A percentile compares a stretch with the other conserved stretches of the same genome.
These are phyloP conservation scores for Drosophila kepulauana DNA, from an alignment of 1,140 invertebrate species.

Conservation along the genomic window DNA sequence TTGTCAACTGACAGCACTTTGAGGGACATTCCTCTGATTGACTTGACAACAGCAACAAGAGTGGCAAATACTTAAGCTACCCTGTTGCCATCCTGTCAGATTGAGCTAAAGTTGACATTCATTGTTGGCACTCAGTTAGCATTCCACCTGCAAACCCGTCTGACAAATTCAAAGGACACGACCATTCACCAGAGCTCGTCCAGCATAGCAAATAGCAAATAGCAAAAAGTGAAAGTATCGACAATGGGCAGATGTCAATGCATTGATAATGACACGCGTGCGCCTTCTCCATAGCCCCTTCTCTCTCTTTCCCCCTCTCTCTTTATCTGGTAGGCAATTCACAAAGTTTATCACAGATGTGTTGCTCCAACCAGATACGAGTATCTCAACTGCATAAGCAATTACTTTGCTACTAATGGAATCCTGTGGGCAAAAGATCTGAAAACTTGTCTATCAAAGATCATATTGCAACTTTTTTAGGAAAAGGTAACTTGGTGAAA, in stretches of 20 bases:
- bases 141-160: slow-evolving; percentile 28
- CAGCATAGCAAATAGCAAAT: slow-evolving; percentile 31
- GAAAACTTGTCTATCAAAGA: background rate
- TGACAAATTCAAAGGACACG: slow-evolving; percentile 20
- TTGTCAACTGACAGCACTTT: slow-evolving; percentile 19
- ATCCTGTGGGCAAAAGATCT: background rate
- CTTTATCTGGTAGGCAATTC: background rate
- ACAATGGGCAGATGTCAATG: slow-evolving; percentile 64
- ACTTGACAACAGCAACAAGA: slow-evolving; percentile 6
- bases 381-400: background rate
- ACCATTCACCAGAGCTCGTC: slow-evolving; percentile 10
- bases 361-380: slow-evolving; percentile 1
- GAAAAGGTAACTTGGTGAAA: too few species aligned
- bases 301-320: background rate
- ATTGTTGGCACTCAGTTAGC: slow-evolving; percentile 7
- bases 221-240: slow-evolving; percentile 45
- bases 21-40: background rate
- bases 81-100: slow-evolving; percentile 6
- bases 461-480: background rate
- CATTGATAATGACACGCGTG: slow-evolving; percentile 65
- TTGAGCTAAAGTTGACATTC: slow-evolving; percentile 8
- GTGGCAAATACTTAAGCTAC: slow-evolving; percentile 33
- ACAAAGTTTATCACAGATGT: slow-evolving; percentile 31
- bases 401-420: background rate
- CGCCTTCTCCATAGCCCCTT: background rate